Base-by-base conservation (phyloP, 2,888 invertebrate genomes). In the Chironomus tentans region DNA sequence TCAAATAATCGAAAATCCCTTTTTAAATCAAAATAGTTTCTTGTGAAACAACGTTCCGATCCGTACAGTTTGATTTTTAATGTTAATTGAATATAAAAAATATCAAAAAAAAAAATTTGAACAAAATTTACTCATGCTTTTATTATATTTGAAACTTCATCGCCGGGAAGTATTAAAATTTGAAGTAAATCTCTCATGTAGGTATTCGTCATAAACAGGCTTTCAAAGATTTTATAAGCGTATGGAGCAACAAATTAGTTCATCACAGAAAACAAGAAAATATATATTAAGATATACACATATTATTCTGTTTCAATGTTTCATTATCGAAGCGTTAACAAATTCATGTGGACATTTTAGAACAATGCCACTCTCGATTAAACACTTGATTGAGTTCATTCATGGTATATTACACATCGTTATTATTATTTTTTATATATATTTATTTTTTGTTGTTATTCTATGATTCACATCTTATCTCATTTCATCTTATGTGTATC, bases 351-450 rank as follows among this genome's bases (percentile, higher is more conserved):
- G 81, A 81, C 80, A 80, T 79, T 80, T 79, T 79, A 79, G 79
- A 80, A 80, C 80, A 79, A 80, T 81, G 80, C 80, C 80, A 80
- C 79, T 80, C 78, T 79, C 78, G 79, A 81, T 81, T 79, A 80
- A 79, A 77, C 79, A 79, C 79, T 80, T 80, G 79, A 80, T 80
- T 81, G 80, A 78, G 48, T 75, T 47, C 74, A 28, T 73, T 62
- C 28, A 75, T 68, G 74, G 68, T 62, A 74, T 74, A 74, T 74
- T 74, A 74, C 74, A 74, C 74, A 74, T 68, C 74, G 74, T 68
- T 68, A 68, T 47, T 74, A 38, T 74, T 68, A 28, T 24, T 72
- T 15, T 24, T 62, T 70, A 22, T 48, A 0, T 48, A 50, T 70
- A 50, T 21, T 50, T 50, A 50, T 62, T 38, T 72, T 62, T 72